Evolutionary conservation across 2,797 vertebrate genomes (phyloP).

Genomic region (Molossus alvarezi): DNA sequence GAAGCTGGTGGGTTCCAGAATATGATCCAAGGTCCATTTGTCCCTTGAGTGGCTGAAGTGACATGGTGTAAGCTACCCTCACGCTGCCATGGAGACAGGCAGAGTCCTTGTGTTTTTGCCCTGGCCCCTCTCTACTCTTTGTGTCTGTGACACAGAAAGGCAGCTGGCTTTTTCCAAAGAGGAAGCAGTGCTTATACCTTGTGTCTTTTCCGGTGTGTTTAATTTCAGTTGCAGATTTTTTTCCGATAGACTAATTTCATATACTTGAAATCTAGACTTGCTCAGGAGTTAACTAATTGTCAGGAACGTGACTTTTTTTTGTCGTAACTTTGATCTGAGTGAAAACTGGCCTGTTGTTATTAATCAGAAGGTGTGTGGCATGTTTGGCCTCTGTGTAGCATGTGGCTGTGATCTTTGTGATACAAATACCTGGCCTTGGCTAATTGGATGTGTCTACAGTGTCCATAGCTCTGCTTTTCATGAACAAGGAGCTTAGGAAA

Average conservation of each 20-base stretch:
- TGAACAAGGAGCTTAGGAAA: conserved; percentile 28
- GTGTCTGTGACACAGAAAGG: conserved; percentile 10
- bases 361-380: conserved; percentile 41
- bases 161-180: conserved; percentile 51
- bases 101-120: conserved; percentile 14
- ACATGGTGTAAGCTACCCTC: background rate
- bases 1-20: conserved; percentile 39
- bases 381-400: background rate
- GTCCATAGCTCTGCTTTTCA: background rate
- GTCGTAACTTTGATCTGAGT: background rate
- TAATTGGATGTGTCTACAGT: background rate
- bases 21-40: background rate
- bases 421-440: background rate
- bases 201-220: conserved; percentile 14
- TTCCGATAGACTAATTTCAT: conserved; percentile 37
- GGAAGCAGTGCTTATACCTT: background rate
- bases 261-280: conserved; percentile 32
- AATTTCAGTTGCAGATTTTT: conserved; percentile 8
- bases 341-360: conserved; percentile 18
- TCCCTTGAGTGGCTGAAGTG: conserved; percentile 35
- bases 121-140: background rate
- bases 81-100: background rate
- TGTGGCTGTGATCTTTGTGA: conserved; percentile 9
- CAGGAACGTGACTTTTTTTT: background rate
- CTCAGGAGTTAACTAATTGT: conserved; percentile 42